Evolutionary conservation across 1,140 invertebrate genomes (phyloP).

Genomic region (Epicauta chinensis): DNA sequence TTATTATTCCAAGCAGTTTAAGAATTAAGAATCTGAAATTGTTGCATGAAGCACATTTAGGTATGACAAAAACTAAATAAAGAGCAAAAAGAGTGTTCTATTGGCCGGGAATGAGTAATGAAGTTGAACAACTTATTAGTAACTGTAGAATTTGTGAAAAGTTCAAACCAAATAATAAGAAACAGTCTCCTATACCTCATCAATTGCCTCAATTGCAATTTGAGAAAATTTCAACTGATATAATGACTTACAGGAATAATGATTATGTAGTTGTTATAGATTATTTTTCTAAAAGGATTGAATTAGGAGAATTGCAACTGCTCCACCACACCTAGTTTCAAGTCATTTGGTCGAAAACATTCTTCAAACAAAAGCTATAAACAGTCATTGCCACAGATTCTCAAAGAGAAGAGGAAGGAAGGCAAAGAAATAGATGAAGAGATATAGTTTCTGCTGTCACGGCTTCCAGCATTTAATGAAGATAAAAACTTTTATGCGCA

Average conservation of each 20-base stretch:
- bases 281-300: slow-evolving; percentile 32
- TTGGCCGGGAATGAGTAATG: slow-evolving; percentile 42
- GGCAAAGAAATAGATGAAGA: too few relatives aligned
- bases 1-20: slow-evolving; percentile 7
- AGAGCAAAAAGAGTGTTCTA: slow-evolving; percentile 20
- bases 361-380: too few relatives aligned
- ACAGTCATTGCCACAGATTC: too few relatives aligned
- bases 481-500: too few relatives aligned
- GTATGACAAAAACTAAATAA: slow-evolving; percentile 19
- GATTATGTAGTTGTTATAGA: slow-evolving; percentile 15
- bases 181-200: slow-evolving; percentile 37
- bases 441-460: slow-evolving; percentile 39
- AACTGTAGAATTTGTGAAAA: slow-evolving; percentile 38
- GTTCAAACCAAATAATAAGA: slow-evolving; percentile 28
- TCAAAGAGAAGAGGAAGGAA: too few relatives aligned
- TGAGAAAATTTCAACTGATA: slow-evolving; percentile 34
- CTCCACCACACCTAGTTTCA: too few relatives aligned
- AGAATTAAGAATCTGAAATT: slow-evolving; percentile 12
- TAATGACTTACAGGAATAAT: slow-evolving; percentile 23
- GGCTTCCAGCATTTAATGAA: too few relatives aligned
- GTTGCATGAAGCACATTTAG: slow-evolving; percentile 20
- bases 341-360: too few relatives aligned
- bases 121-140: slow-evolving; percentile 41
- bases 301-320: too few relatives aligned
- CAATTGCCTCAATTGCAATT: slow-evolving; percentile 34